Evolutionary conservation across 2,113 vertebrate species (phyloP), one percentile per base, ranked within the genome.

Genomic region (Miniopterus natalensis): DNA sequence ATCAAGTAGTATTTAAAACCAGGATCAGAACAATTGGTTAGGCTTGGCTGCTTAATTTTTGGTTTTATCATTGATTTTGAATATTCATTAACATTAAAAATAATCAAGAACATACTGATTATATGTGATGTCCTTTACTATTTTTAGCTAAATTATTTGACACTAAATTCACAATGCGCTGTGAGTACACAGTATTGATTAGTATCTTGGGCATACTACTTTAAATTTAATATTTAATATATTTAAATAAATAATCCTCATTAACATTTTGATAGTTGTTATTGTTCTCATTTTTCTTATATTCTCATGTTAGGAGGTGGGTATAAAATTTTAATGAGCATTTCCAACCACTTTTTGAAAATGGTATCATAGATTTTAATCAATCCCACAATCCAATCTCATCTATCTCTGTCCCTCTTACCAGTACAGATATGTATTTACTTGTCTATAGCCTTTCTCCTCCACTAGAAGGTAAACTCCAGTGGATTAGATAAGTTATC

Each of bases 251-350:
- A 66, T 36, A 78, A 57, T 65, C 36, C 20, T 40, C 12, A 79
- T 79, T 49, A 75, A 27, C 45, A 75, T 31, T 75, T 74, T 47
- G 45, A 47, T 74, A 74, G 13, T 29, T 74, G 42, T 74, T 47
- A 15, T 17, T 74, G 75, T 78, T 94, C 13, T 94, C 10, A 61
- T 42, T 91, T 65, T 94, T 45, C 27, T 25, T 85, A 17, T 57
- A 61, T 20, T 79, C 49, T 81, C 40, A 68, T 6, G 31, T 42
- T 14, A 91, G 66, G 51, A 71, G 5, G 10, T 77, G 49, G 2
- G 11, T 77, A 77, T 81, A n/a, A 89, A 88, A 95, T 57, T 68
- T 63, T 81, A 93, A 73, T n/a, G 14, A 86, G 29, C 13, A 79
- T 63, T 93, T 88, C 8, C 27, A 92, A 77, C 2, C 12, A 91